Evolutionary conservation across 2,797 vertebrate genomes (phyloP).

Genomic region (Chrysocyon brachyurus): DNA sequence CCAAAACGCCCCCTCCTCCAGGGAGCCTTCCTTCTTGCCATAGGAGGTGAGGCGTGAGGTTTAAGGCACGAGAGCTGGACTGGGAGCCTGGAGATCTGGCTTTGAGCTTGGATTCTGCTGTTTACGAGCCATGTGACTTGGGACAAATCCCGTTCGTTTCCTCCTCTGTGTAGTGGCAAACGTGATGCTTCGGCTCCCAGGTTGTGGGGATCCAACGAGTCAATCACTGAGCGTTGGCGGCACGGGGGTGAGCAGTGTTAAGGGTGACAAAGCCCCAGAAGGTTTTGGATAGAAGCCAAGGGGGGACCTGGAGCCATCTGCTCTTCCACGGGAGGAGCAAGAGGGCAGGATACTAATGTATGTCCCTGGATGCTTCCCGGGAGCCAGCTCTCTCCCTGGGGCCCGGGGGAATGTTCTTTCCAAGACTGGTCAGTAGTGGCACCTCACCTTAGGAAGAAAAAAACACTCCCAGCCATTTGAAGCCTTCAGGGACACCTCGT

Average conservation of each 20-base stretch:
- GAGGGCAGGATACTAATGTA: fast-evolving
- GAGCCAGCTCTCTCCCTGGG: background rate
- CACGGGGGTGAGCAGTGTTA: background rate
- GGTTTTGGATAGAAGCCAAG: background rate
- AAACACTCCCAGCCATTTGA: background rate
- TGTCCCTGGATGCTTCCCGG: background rate
- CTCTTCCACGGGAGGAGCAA: background rate
- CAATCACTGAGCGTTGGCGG: fast-evolving
- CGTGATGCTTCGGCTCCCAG: background rate
- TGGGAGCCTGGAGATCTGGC: background rate
- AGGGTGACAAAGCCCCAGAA: background rate
- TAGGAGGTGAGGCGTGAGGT: fast-evolving
- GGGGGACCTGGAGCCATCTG: background rate
- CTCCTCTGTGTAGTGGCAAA: background rate
- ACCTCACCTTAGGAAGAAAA: background rate
- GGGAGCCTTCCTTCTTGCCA: background rate
- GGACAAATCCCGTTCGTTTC: background rate
- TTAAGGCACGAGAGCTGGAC: background rate
- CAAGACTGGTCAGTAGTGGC: background rate
- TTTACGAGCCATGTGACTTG: background rate
- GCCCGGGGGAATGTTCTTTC: background rate
- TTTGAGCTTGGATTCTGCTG: background rate
- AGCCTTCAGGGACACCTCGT: background rate
- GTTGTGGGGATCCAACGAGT: background rate
- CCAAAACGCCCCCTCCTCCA: background rate